Percentiles rank a stretch among this genome's conserved stretches.
Conservation (phyloP, 2,888 invertebrate genomes). For the Laspeyria flexula region DNA sequence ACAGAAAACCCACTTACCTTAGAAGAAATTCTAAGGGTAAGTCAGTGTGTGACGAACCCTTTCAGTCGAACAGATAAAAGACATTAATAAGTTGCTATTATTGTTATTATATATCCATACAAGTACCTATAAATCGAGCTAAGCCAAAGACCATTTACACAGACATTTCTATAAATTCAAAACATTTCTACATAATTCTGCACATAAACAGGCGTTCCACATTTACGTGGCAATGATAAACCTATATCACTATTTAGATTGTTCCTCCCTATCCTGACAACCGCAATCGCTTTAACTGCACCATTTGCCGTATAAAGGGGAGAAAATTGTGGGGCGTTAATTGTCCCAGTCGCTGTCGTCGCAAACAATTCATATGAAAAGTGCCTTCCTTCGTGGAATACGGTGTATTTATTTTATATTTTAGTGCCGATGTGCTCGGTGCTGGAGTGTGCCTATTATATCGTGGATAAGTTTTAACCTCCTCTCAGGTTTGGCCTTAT, state of each 20-base stretch:
- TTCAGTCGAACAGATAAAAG: too few species aligned
- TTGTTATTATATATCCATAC: too few species aligned
- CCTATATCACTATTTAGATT: constrained; percentile 33
- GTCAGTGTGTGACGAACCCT: too few species aligned
- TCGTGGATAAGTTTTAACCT: neutral
- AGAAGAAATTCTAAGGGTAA: too few species aligned
- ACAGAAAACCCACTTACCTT: too few species aligned
- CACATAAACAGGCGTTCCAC: constrained; percentile 14
- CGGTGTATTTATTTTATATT: constrained; percentile 40
- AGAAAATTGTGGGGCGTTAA: constrained; percentile 43
- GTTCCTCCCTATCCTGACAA: constrained; percentile 39
- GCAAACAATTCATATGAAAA: constrained; percentile 45
- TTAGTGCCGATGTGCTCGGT: constrained; percentile 13
- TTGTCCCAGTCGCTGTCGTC: constrained; percentile 36
- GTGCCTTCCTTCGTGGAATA: constrained; percentile 32
- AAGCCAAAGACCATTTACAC: too few species aligned
- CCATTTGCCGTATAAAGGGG: constrained; percentile 44
- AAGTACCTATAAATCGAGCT: too few species aligned
- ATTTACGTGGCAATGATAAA: constrained; percentile 39
- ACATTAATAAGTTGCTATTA: too few species aligned
- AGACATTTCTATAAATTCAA: neutral
- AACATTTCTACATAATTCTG: neutral
- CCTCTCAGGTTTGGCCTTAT: neutral
- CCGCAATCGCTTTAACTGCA: constrained; percentile 46
- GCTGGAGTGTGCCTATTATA: neutral